Evolutionary conservation across 2,113 vertebrate species (phyloP).

Genomic region (Stictonetta naevosa): DNA sequence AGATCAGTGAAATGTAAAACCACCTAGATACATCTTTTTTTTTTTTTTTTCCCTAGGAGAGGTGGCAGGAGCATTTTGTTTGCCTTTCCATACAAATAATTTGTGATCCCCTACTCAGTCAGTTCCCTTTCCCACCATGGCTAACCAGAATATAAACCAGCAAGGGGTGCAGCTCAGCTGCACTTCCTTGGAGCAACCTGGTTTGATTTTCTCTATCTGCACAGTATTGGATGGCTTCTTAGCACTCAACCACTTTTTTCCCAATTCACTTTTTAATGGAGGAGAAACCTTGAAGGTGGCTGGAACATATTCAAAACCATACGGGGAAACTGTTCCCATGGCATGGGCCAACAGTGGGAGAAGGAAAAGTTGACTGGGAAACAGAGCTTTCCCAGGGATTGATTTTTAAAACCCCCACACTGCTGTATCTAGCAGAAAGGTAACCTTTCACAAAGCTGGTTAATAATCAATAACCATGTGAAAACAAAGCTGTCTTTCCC

Average conservation of each 20-base stretch:
- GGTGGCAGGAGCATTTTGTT: neutral
- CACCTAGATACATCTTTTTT: neutral
- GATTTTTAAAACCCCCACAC: conserved; percentile 66
- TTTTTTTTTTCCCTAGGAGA: neutral
- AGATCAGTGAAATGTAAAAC: conserved; percentile 5
- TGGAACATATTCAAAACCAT: neutral
- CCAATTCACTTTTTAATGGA: neutral
- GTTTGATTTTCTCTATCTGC: neutral
- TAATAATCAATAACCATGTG: conserved; percentile 83
- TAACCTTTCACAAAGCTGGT: conserved; percentile 76
- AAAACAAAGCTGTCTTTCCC: conserved; percentile 72
- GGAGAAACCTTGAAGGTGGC: neutral
- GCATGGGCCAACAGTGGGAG: neutral
- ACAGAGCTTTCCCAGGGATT: conserved; percentile 67
- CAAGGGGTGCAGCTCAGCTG: neutral
- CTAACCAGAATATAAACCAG: neutral
- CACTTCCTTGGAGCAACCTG: neutral
- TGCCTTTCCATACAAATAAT: neutral
- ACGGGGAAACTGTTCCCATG: neutral
- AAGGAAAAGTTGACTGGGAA: conserved; percentile 49
- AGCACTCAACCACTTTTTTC: neutral
- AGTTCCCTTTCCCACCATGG: neutral
- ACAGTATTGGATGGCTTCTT: neutral
- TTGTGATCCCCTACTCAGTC: neutral
- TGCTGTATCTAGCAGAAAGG: conserved; percentile 64